A percentile compares a stretch with the other conserved stretches of the same genome.
phyloP scores from a whole-genome alignment of 2,797 vertebrate species.

The Triplophysa yarkandensis region DNA sequence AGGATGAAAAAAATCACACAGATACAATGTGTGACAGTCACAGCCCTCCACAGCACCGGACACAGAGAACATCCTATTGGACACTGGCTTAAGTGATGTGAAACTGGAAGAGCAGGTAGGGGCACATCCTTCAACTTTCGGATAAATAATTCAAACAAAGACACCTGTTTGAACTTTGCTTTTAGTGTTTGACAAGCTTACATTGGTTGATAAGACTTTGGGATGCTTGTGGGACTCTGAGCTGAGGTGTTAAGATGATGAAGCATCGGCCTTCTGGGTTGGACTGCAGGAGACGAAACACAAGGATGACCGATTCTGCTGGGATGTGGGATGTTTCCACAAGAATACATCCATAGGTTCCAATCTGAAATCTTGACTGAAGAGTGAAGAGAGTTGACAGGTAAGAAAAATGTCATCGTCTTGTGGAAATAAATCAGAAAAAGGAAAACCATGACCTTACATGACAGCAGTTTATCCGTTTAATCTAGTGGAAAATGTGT shows the following conservation, averaged over 20 bases:
- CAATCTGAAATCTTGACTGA: conserved; percentile 9
- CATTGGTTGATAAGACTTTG: conserved; percentile 21
- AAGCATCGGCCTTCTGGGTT: conserved; percentile 3
- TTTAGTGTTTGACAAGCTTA: background rate
- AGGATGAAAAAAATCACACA: conserved; percentile 45
- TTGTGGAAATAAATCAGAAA: background rate
- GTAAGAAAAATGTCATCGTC: conserved; percentile 15
- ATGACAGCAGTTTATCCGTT: background rate
- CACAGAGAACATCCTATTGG: conserved; percentile 55
- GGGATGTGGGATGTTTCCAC: conserved; percentile 19
- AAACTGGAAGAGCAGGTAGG: conserved; percentile 34
- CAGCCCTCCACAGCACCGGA: conserved; percentile 75
- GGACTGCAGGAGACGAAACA: background rate
- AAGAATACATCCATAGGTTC: background rate
- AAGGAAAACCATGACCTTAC: background rate
- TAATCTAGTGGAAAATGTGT: conserved; percentile 8
- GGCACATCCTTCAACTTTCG: conserved; percentile 20
- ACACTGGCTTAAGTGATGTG: conserved; percentile 34
- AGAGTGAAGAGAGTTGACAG: conserved; percentile 4
- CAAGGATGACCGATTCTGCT: conserved; percentile 21
- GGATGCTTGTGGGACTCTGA: too few relatives aligned
- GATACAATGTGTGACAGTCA: conserved; percentile 84
- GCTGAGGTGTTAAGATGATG: too few relatives aligned
- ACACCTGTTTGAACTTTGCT: conserved; percentile 34
- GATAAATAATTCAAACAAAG: background rate